Evolutionary conservation across 2,888 invertebrate species (phyloP), one percentile per base, ranked within the genome.

Genomic region (Acleris holmiana): DNA sequence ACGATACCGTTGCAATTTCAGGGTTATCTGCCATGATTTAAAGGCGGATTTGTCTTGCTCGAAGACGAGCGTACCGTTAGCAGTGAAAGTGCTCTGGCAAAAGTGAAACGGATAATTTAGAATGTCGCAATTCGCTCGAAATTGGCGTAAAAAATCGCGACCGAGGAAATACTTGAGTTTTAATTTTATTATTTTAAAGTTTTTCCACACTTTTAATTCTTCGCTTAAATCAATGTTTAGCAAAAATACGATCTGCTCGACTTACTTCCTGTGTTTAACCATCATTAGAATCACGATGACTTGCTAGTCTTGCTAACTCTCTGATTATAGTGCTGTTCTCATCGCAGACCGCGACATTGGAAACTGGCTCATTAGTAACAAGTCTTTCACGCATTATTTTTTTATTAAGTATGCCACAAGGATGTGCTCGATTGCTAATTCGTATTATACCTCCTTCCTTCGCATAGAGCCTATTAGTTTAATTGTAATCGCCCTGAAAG

Each of bases 11-110:
- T 51, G 51, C 23, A 51, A 61, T 48, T 46, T 46, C 25, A 62
- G 21, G 47, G 62, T 58, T 66, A 50, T 57, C 49, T 35, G 10
- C 18, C 29, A 47, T 35, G 61, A 60, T 71, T 68, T 80, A 83
- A 73, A 76, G 84, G 73, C 66, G 68, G 58, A 69, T 74, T 78
- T 81, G 71, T 77, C 73, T 77, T 78, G 80, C 67, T 74, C 72
- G 73, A 72, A 73, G 66, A 65, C 46, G 54, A 70, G 47, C 75
- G 77, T 82, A 85, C 89, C 88, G 89, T 89, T 88, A 87, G 79
- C 85, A 88, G 91, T 90, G 91, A 91, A 91, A 91, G 91, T 90
- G 84, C 76, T 79, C 76, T 68, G 74, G 84, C 87, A 90, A 91
- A 91, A 91, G 91, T 91, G 91, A 91, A 91, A 91, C 89, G 85